phyloP scores from a whole-genome alignment of 2,113 vertebrate species.

The Psilopsiagon aymara region DNA sequence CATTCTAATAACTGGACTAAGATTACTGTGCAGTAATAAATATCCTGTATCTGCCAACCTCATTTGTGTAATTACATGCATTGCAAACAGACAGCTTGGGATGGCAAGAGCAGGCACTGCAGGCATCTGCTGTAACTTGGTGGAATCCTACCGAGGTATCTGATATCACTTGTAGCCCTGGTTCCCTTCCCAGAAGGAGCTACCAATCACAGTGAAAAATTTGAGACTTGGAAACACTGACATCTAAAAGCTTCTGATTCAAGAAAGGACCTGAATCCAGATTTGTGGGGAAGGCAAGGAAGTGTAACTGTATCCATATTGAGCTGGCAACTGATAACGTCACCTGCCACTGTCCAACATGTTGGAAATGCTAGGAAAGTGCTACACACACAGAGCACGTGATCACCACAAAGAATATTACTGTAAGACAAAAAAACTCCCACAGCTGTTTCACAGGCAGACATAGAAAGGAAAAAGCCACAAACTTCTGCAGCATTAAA shows the following conservation, averaged over 20 bases:
- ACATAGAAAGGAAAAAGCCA: neutral
- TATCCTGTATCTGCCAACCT: neutral
- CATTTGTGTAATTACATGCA: neutral
- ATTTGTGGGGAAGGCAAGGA: neutral
- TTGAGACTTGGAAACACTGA: neutral
- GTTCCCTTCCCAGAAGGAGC: neutral
- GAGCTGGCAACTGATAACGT: neutral
- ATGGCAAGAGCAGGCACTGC: neutral
- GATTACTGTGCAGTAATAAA: neutral
- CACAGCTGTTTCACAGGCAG: neutral
- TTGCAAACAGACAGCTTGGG: neutral
- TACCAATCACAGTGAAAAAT: neutral
- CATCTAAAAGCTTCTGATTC: neutral
- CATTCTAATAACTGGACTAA: neutral
- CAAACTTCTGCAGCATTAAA: neutral
- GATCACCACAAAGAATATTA: neutral
- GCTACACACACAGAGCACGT: neutral
- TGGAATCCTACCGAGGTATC: neutral
- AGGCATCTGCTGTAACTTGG: neutral
- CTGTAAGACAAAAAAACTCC: neutral
- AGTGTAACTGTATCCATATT: neutral
- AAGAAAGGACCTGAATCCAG: neutral
- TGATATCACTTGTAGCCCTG: neutral
- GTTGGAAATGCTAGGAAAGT: neutral
- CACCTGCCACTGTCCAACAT: neutral